Evolutionary conservation across 2,113 vertebrate species (phyloP).

Genomic region (Triplophysa dalaica): DNA sequence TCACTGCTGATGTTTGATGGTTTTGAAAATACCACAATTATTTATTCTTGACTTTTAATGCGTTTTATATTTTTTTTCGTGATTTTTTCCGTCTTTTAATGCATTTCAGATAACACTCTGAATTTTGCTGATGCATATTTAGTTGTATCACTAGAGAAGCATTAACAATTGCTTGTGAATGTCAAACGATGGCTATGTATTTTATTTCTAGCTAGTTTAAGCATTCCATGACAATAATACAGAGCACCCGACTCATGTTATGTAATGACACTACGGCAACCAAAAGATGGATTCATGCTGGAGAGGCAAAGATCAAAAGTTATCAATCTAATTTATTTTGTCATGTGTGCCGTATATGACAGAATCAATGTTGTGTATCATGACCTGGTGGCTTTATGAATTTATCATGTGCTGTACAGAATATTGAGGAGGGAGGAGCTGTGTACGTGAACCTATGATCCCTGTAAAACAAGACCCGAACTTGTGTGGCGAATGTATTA

Average conservation of each 20-base stretch:
- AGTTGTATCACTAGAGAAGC: neutral
- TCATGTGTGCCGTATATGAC: slow-evolving; percentile 18
- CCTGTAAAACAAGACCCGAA: slow-evolving; percentile 61
- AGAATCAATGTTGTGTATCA: slow-evolving; percentile 2
- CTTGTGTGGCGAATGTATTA: slow-evolving; percentile 63
- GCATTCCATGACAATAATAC: slow-evolving; percentile 5
- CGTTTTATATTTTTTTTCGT: neutral
- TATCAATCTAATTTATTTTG: slow-evolving; percentile 5
- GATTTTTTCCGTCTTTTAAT: neutral
- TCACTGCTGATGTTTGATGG: neutral
- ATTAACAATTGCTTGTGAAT: neutral
- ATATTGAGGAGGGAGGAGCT: slow-evolving; percentile 7
- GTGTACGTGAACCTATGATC: slow-evolving; percentile 35
- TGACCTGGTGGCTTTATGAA: neutral
- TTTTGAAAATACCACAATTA: neutral
- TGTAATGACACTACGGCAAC: neutral
- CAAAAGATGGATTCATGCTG: neutral
- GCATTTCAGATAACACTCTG: neutral
- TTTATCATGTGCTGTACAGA: slow-evolving; percentile 1
- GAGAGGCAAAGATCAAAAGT: neutral
- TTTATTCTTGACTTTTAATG: neutral
- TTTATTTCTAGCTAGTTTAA: neutral
- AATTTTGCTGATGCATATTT: neutral
- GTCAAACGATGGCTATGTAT: neutral
- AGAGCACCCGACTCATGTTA: neutral